Conservation (phyloP, 2,113 vertebrate genomes). For the Hippocampus zosterae region DNA sequence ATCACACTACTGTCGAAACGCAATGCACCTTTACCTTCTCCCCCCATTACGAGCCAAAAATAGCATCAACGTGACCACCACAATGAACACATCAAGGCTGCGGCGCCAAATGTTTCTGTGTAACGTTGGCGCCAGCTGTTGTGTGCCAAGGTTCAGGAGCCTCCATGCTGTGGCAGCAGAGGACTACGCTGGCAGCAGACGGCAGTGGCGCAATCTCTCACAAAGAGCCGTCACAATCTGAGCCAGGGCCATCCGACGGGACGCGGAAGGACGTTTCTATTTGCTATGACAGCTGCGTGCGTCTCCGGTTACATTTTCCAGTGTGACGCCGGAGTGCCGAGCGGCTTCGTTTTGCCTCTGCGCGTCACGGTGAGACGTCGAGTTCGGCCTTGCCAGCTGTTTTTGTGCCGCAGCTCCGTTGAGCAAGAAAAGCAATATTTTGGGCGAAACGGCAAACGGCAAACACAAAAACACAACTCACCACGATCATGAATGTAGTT, state of each 20-base stretch:
- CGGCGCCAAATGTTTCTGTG: background rate
- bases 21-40: background rate
- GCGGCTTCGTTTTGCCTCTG: constrained; percentile 42
- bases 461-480: background rate
- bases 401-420: background rate
- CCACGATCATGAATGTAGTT: background rate
- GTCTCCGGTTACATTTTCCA: constrained; percentile 69
- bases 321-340: constrained; percentile 43
- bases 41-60: constrained; percentile 2
- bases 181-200: constrained; percentile 12
- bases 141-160: constrained; percentile 19
- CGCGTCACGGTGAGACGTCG: constrained; percentile 39
- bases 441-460: background rate
- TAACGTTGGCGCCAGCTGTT: constrained; percentile 18
- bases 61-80: background rate
- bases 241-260: constrained; percentile 11
- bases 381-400: background rate
- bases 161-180: background rate
- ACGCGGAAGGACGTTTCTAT: constrained; percentile 31
- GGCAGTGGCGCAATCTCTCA: background rate
- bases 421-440: background rate
- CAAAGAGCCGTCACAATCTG: background rate
- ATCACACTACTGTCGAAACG: background rate
- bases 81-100: constrained; percentile 6
- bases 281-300: constrained; percentile 47